phyloP scores from a whole-genome alignment of 2,888 invertebrate species.

The Euplagia quadripunctaria region DNA sequence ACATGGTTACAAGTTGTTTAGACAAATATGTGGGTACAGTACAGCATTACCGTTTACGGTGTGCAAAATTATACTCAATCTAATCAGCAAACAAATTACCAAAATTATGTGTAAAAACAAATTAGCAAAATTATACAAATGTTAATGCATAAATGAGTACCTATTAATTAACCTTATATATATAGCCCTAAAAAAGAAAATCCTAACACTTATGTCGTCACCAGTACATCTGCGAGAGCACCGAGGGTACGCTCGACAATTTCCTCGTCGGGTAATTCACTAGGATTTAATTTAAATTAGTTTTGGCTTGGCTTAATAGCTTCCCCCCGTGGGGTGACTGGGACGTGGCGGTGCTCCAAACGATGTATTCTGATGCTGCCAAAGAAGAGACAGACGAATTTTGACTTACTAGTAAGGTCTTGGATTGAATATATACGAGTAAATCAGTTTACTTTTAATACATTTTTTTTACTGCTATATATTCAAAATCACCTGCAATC shows the following conservation, averaged over 20 bases:
- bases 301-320: constrained; percentile 96
- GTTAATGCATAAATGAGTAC: no score
- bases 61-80: no score
- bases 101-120: no score
- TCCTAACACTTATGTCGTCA: constrained; percentile 51
- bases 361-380: constrained; percentile 69
- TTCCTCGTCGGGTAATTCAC: constrained; percentile 90
- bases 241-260: constrained; percentile 86
- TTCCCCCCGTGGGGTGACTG: constrained; percentile 85
- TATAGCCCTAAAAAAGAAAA: neutral
- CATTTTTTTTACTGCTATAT: neutral
- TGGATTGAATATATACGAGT: constrained; percentile 6
- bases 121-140: no score
- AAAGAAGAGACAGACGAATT: constrained; percentile 27
- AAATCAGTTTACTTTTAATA: neutral
- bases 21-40: no score
- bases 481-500: no score
- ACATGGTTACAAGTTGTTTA: no score
- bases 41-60: no score
- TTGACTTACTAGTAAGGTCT: constrained; percentile 10
- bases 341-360: constrained; percentile 76
- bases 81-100: no score
- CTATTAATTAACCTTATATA: neutral
- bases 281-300: constrained; percentile 93
- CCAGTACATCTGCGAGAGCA: constrained; percentile 77